Percentiles rank a stretch among this genome's conserved stretches.
Conservation (phyloP, 2,888 invertebrate species). For the Dryococelus australis region DNA sequence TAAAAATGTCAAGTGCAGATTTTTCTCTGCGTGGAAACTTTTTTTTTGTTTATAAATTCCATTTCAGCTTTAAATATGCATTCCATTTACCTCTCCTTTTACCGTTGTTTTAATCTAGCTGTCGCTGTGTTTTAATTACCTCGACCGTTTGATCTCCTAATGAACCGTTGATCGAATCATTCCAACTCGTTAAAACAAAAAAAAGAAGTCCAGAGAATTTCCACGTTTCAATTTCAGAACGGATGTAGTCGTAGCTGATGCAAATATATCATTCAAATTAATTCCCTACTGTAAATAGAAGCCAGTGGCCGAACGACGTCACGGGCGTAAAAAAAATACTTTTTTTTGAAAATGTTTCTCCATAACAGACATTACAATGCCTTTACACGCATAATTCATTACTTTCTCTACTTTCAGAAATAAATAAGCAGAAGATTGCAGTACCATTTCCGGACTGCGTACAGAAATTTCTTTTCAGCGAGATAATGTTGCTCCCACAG, state of each 20-base stretch:
- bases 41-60: not conserved
- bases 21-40: not conserved
- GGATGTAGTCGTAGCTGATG: not conserved
- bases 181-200: not conserved
- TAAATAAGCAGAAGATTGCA: not conserved
- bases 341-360: too few species aligned
- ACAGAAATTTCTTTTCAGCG: not conserved
- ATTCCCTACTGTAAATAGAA: not conserved
- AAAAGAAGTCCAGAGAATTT: not conserved
- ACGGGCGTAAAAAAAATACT: too few species aligned
- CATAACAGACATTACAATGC: too few species aligned
- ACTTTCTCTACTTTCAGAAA: too few species aligned
- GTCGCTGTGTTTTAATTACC: not conserved
- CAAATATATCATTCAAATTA: not conserved
- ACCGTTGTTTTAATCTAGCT: not conserved
- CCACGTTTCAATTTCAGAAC: not conserved
- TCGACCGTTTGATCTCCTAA: slow-evolving; percentile 11
- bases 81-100: not conserved
- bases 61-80: not conserved
- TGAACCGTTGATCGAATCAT: slow-evolving; percentile 5
- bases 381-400: too few species aligned
- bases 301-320: not conserved
- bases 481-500: not conserved
- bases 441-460: not conserved
- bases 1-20: not conserved